Base-by-base conservation (phyloP, 53 echinoderm and acorn worm genomes). In the Echinarachnius parma region DNA sequence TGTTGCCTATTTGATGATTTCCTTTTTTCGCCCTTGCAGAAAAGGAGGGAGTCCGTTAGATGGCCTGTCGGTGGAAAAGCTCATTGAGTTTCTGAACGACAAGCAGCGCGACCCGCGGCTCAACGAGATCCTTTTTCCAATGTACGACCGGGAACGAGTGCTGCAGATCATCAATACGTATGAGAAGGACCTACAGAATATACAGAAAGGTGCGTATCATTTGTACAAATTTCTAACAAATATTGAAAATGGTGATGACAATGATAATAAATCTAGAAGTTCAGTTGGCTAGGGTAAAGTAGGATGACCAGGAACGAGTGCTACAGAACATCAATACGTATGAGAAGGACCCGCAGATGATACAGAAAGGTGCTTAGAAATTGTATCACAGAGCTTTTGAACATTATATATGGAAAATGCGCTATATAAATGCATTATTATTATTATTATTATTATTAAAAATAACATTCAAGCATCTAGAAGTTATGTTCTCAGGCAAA, bases 121-220 rank as follows among this genome's bases (percentile, higher is more conserved):
- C 22, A 98, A 98, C 37, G 98, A 98, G 75, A 98, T 98, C 61
- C 91, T 98, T 66, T 98, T 91, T 69, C 98, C 96, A 23, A 85
- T 92, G 77, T 88, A 79, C 50, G 84, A 88, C 55, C 75, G 79
- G 21, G 74, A 78, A 27, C 61, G 88, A 69, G 88, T 91, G 32
- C 72, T 85, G 25, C 91, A 98, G 46, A 96, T 98, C 37, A 98
- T 98, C 66, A 42, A 79, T 13, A 91, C 87, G 2, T 98, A 98
- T 30, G 98, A 98, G 75, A 87, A 88, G 56, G 86, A 98, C 50
- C 64, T 42, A 11, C 64, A 98, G 33, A 72, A 85, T 60, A 76
- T 83, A 24, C 27, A 86, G 53, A 88, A 68, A 80, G 91, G 98
- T 98, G 75, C 50, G n/a, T n/a, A n/a, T n/a, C n/a, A n/a, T n/a